A percentile compares a stretch with the other conserved stretches of the same genome.
These are phyloP conservation scores for Lordiphosa clarofinis DNA, from an alignment of 1,140 invertebrate species.

Conservation along the genomic window DNA sequence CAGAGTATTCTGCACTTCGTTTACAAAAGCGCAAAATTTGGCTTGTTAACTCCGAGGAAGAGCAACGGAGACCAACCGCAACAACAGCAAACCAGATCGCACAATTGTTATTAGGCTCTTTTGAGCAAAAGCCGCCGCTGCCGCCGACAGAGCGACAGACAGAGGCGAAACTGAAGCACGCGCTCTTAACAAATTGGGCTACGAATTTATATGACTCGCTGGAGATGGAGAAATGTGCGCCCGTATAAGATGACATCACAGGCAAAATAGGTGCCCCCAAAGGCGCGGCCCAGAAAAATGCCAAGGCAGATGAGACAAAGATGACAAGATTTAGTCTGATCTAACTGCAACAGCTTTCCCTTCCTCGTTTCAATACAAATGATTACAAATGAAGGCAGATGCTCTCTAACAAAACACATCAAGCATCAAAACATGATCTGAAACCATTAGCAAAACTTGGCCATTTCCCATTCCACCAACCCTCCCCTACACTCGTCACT, in stretches of 20 bases:
- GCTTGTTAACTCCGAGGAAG: constrained; percentile 38
- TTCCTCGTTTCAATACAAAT: constrained; percentile 33
- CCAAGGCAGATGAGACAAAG: constrained; percentile 34
- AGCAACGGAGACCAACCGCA: constrained; percentile 28
- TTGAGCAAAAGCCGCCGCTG: constrained; percentile 63
- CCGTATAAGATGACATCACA: constrained; percentile 59
- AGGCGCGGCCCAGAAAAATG: constrained; percentile 42
- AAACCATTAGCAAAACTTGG: constrained; percentile 54
- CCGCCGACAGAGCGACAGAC: constrained; percentile 8
- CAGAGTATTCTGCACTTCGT: constrained; percentile 32
- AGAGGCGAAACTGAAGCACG: constrained; percentile 63
- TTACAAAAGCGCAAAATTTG: neutral
- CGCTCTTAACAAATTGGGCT: constrained; percentile 74
- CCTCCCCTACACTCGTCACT: constrained; percentile 14
- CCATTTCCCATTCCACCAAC: constrained; percentile 18
- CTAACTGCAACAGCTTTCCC: neutral
- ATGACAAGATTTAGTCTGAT: constrained; percentile 22
- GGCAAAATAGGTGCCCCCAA: constrained; percentile 65
- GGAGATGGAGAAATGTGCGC: constrained; percentile 32
- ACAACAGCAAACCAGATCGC: constrained; percentile 53
- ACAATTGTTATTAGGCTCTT: constrained; percentile 74
- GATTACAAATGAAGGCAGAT: constrained; percentile 60
- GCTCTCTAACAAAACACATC: constrained; percentile 13
- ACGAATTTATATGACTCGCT: constrained; percentile 59
- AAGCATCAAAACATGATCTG: constrained; percentile 55